phyloP scores from a whole-genome alignment of 2,113 vertebrate genomes.

The Takifugu flavidus region DNA sequence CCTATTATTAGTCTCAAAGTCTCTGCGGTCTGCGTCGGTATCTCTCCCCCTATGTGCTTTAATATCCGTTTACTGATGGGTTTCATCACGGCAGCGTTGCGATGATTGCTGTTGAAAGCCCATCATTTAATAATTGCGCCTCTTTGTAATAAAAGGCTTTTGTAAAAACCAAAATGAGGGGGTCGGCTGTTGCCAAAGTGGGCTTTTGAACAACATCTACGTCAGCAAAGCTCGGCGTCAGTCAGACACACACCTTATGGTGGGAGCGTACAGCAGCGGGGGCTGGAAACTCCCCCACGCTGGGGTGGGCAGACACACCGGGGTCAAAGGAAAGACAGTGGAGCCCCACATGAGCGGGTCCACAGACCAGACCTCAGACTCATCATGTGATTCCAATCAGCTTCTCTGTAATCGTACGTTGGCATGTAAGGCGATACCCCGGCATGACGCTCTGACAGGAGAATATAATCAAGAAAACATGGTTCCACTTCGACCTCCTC shows the following conservation, averaged over 20 bases:
- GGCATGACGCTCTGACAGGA: conserved; percentile 14
- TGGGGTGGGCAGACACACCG: neutral
- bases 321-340: neutral
- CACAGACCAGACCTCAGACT: conserved; percentile 18
- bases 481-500: conserved; percentile 16
- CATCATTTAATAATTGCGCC: neutral
- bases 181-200: neutral
- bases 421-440: conserved; percentile 6
- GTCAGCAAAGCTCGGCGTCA: neutral
- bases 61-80: neutral
- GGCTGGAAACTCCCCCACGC: neutral
- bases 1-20: too few relatives aligned
- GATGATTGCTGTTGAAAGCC: neutral
- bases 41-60: neutral
- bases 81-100: neutral
- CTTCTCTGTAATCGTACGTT: conserved; percentile 15
- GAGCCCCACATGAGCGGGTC: neutral
- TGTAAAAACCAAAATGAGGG: neutral
- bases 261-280: neutral
- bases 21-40: too few relatives aligned
- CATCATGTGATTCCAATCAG: conserved; percentile 16
- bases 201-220: neutral
- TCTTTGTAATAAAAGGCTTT: neutral
- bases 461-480: conserved; percentile 23
- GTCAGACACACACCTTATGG: neutral